Percentiles rank a stretch among this genome's conserved stretches.
These are phyloP conservation scores for Himalopsyche kuldschensis DNA, from an alignment of 2,888 invertebrate species.

Conservation along the genomic window DNA sequence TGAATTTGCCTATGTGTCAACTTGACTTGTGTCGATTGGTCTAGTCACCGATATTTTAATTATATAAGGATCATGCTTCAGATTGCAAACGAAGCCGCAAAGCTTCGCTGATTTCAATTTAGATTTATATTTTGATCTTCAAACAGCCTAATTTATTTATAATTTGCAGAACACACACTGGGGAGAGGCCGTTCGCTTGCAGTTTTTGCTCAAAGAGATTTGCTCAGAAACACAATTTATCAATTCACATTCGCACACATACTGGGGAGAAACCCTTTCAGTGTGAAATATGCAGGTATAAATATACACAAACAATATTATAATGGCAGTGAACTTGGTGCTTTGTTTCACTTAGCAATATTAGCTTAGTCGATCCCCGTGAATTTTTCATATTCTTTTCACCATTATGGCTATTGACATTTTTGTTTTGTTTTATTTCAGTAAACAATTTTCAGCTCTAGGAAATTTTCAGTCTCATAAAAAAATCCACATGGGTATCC, in stretches of 20 bases:
- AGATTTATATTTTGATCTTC: too few species aligned
- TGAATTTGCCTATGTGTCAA: too few species aligned
- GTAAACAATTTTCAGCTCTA: conserved; percentile 63
- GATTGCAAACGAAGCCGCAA: too few species aligned
- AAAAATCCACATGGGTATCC: conserved; percentile 65
- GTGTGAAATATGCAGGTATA: conserved; percentile 62
- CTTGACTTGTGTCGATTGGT: too few species aligned
- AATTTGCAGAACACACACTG: conserved; percentile 59
- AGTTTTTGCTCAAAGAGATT: conserved; percentile 61
- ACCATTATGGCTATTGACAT: not conserved
- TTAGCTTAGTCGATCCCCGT: too few species aligned
- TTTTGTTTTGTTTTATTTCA: conserved; percentile 41
- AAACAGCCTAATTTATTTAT: not conserved
- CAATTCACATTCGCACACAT: conserved; percentile 62
- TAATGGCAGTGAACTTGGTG: not conserved
- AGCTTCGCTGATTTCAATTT: too few species aligned
- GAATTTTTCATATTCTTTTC: not conserved
- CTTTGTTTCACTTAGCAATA: too few species aligned
- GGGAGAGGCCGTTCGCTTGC: conserved; percentile 62
- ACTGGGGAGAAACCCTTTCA: conserved; percentile 65
- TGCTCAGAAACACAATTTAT: conserved; percentile 64
- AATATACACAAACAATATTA: too few species aligned
- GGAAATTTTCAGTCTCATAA: conserved; percentile 65
- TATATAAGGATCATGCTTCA: too few species aligned
- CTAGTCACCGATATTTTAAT: too few species aligned